phyloP scores from a whole-genome alignment of 2,888 invertebrate genomes.

The Nemotelus pantherinus region DNA sequence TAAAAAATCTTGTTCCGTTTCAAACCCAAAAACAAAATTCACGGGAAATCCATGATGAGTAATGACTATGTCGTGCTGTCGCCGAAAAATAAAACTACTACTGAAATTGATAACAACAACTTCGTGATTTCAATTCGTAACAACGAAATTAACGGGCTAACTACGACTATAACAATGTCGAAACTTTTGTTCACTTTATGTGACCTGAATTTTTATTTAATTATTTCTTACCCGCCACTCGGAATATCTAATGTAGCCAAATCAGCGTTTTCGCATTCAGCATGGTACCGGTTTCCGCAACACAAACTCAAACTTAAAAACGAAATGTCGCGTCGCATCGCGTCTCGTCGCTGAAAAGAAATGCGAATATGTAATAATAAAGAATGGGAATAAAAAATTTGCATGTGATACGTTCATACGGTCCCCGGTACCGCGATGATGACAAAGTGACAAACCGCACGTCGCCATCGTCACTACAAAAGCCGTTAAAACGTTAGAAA shows the following conservation, averaged over 20 bases:
- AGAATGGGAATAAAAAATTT: conserved; percentile 1
- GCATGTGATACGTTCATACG: conserved; percentile 14
- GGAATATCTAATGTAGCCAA: conserved; percentile 22
- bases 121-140: conserved; percentile 36
- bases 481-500: conserved; percentile 34
- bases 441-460: conserved; percentile 6
- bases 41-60: conserved; percentile 38
- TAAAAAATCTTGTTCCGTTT: neutral
- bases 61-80: conserved; percentile 14
- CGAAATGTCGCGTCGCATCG: too few species aligned
- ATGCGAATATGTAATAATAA: neutral
- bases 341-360: neutral
- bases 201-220: conserved; percentile 42
- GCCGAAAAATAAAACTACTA: neutral
- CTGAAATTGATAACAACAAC: conserved; percentile 27
- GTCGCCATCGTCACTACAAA: conserved; percentile 23
- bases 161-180: neutral
- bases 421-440: neutral
- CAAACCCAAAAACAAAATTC: neutral
- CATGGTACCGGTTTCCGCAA: neutral
- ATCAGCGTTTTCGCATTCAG: conserved; percentile 20
- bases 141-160: neutral
- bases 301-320: too few species aligned
- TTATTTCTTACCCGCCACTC: conserved; percentile 26
- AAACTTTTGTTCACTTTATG: conserved; percentile 27